Conservation (phyloP, 2,888 invertebrate genomes). For the Diplolepis rosae region DNA sequence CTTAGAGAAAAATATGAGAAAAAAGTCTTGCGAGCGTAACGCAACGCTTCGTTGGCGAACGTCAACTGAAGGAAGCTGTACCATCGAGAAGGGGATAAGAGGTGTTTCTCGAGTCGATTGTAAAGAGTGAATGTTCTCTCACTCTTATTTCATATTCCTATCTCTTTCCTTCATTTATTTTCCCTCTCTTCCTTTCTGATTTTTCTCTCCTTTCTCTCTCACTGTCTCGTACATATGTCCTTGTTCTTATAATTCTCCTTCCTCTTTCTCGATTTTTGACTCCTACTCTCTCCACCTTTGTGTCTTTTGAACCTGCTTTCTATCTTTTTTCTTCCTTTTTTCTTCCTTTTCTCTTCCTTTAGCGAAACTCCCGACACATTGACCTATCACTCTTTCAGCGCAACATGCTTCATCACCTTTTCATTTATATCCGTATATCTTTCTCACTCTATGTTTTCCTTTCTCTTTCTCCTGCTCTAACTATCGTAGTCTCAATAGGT, state of each 20-base stretch:
- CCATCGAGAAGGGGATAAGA: slow-evolving; percentile 45
- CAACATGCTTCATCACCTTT: slow-evolving; percentile 1
- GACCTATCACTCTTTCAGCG: slow-evolving; percentile 29
- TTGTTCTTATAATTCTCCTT: slow-evolving; percentile 32
- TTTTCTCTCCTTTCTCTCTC: background rate
- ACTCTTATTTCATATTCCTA: slow-evolving; percentile 34
- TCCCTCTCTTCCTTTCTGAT: background rate
- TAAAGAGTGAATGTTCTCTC: slow-evolving; percentile 45
- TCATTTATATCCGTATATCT: no score
- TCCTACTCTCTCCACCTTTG: slow-evolving; percentile 21
- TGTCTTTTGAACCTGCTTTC: background rate
- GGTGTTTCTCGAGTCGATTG: slow-evolving; percentile 46
- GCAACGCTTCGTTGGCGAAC: slow-evolving; percentile 64
- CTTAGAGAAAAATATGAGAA: background rate
- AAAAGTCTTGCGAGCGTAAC: slow-evolving; percentile 30
- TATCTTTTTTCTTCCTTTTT: slow-evolving; percentile 8
- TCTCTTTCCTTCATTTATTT: slow-evolving; percentile 34
- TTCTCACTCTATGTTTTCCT: background rate
- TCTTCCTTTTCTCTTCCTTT: slow-evolving; percentile 9
- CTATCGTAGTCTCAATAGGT: background rate
- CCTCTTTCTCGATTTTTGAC: slow-evolving; percentile 18
- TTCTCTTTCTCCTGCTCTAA: background rate
- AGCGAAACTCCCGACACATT: slow-evolving; percentile 7
- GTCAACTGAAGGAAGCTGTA: slow-evolving; percentile 65
- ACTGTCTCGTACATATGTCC: background rate